Conservation (phyloP, 1,140 invertebrate genomes). For the Wasmannia auropunctata region DNA sequence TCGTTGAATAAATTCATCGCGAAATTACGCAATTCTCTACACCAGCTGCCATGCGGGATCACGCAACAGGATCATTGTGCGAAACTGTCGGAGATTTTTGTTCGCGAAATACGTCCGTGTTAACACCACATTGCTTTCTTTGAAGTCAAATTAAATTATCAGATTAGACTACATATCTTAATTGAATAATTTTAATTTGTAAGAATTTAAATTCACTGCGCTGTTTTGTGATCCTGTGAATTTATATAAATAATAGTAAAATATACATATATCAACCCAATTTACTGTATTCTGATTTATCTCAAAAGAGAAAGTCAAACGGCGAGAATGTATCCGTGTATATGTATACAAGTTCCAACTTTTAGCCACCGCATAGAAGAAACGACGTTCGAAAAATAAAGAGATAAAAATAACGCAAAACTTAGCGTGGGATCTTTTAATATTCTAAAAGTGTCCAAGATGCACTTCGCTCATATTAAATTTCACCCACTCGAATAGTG, state of each 20-base stretch:
- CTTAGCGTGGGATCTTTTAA: neutral
- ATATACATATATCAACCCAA: neutral
- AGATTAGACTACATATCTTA: neutral
- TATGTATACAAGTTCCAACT: neutral
- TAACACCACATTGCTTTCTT: neutral
- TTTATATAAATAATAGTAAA: neutral
- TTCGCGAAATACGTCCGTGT: neutral
- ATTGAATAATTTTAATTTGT: neutral
- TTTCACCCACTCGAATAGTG: neutral
- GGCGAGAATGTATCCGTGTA: neutral
- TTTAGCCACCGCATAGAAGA: neutral
- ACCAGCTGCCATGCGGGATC: neutral
- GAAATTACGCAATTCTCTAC: constrained; percentile 8
- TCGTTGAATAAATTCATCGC: neutral
- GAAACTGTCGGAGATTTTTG: neutral
- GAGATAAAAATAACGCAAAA: constrained; percentile 14
- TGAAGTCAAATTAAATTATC: neutral
- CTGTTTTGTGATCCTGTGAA: neutral
- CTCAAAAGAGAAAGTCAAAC: neutral
- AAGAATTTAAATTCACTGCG: no score
- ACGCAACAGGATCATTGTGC: neutral
- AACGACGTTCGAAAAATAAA: neutral
- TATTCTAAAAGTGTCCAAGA: neutral
- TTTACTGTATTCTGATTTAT: neutral
- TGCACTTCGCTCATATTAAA: neutral